These are phyloP conservation scores for Drosophila anceps DNA, from an alignment of 2,888 invertebrate genomes.

Conservation along the genomic window DNA sequence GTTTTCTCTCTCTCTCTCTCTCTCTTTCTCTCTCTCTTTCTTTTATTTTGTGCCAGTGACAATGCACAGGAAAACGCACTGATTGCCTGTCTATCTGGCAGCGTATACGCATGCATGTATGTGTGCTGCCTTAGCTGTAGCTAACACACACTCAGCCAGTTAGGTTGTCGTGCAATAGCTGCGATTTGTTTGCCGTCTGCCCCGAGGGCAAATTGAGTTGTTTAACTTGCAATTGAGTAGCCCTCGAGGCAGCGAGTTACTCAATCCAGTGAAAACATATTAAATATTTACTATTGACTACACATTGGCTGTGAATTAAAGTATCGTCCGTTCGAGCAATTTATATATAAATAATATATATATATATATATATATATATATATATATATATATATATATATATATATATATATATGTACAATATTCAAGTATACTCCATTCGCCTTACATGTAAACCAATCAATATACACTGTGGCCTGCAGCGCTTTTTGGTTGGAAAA, in stretches of 20 bases:
- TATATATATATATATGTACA: background rate
- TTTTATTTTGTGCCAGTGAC: conserved; percentile 33
- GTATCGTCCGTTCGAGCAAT: conserved; percentile 11
- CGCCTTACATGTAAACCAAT: background rate
- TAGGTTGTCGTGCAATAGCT: conserved; percentile 51
- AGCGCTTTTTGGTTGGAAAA: background rate
- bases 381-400: background rate
- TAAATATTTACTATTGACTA: conserved; percentile 54
- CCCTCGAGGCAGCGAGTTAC: conserved; percentile 27
- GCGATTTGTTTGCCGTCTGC: conserved; percentile 46
- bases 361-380: background rate
- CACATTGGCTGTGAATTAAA: conserved; percentile 37
- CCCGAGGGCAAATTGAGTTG: conserved; percentile 70
- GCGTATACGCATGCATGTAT: conserved; percentile 5
- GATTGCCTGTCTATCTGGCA: conserved; percentile 55
- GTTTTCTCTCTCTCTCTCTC: conserved; percentile 34
- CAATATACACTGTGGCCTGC: conserved; percentile 2
- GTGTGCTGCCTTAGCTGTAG: conserved; percentile 4
- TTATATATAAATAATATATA: background rate
- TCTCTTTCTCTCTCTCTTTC: background rate
- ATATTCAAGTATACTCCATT: conserved; percentile 4
- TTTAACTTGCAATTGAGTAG: conserved; percentile 68
- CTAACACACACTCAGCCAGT: background rate
- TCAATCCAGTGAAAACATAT: conserved; percentile 39
- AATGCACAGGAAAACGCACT: conserved; percentile 60